These are phyloP conservation scores for Teleogryllus occipitalis DNA, from an alignment of 1,140 invertebrate species.

Conservation along the genomic window DNA sequence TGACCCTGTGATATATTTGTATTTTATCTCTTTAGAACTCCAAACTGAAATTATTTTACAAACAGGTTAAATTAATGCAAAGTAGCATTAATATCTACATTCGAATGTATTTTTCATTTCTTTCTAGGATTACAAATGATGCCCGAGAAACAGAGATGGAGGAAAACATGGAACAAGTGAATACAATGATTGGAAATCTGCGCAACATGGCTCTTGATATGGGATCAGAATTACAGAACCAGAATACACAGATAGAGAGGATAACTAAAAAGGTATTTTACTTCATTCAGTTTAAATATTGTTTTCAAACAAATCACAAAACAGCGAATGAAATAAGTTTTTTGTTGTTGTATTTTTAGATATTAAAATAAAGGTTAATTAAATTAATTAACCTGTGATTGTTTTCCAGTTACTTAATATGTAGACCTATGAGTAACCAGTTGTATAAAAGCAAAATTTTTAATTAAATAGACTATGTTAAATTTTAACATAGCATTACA, in stretches of 20 bases:
- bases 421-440: too few species aligned
- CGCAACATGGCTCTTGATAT: slow-evolving; percentile 63
- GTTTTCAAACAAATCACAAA: too few species aligned
- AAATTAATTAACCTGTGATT: too few species aligned
- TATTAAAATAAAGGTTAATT: too few species aligned
- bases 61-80: not conserved
- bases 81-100: not conserved
- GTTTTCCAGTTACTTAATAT: too few species aligned
- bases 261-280: slow-evolving; percentile 50
- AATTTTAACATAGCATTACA: too few species aligned
- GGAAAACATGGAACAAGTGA: slow-evolving; percentile 44
- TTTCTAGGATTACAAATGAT: not conserved
- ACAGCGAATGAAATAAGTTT: too few species aligned
- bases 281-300: not conserved
- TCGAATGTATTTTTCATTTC: not conserved
- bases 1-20: not conserved
- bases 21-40: not conserved
- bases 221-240: slow-evolving; percentile 53
- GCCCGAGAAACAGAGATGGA: slow-evolving; percentile 38
- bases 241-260: slow-evolving; percentile 54
- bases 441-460: too few species aligned
- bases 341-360: too few species aligned
- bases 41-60: not conserved
- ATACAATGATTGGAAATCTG: slow-evolving; percentile 57
- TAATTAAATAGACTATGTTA: too few species aligned